These are phyloP conservation scores for Petrolisthes cinctipes DNA, from an alignment of 2,888 invertebrate genomes.

Conservation along the genomic window DNA sequence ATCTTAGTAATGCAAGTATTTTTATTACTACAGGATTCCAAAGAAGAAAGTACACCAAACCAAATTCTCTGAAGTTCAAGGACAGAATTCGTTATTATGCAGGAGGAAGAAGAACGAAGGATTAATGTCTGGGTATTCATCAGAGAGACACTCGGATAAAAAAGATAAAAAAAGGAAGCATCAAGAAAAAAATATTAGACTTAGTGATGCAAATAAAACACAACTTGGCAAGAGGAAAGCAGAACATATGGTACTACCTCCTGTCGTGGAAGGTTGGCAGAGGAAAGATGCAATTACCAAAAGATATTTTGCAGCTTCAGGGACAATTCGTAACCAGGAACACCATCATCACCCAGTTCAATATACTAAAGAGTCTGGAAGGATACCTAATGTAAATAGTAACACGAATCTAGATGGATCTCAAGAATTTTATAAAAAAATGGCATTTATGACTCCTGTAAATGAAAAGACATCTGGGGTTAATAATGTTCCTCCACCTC, in stretches of 20 bases:
- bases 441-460: no score
- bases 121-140: neutral
- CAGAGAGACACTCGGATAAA: neutral
- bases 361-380: no score
- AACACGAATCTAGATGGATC: no score
- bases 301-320: no score
- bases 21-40: slow-evolving; percentile 32
- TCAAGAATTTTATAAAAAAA: no score
- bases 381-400: no score
- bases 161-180: neutral
- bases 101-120: slow-evolving; percentile 5
- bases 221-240: neutral
- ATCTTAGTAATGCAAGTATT: neutral
- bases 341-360: no score
- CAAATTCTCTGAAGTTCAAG: neutral
- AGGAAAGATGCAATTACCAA: neutral
- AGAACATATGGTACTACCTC: slow-evolving; percentile 8
- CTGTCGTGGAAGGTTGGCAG: slow-evolving; percentile 31
- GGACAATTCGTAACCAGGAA: no score
- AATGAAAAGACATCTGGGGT: neutral
- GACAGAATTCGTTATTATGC: slow-evolving; percentile 13
- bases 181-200: slow-evolving; percentile 12
- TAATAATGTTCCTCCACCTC: slow-evolving; percentile 18
- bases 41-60: slow-evolving; percentile 31
- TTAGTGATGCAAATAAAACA: neutral